These are phyloP conservation scores for Serinus canaria DNA, from an alignment of 2,113 vertebrate species.

Conservation along the genomic window DNA sequence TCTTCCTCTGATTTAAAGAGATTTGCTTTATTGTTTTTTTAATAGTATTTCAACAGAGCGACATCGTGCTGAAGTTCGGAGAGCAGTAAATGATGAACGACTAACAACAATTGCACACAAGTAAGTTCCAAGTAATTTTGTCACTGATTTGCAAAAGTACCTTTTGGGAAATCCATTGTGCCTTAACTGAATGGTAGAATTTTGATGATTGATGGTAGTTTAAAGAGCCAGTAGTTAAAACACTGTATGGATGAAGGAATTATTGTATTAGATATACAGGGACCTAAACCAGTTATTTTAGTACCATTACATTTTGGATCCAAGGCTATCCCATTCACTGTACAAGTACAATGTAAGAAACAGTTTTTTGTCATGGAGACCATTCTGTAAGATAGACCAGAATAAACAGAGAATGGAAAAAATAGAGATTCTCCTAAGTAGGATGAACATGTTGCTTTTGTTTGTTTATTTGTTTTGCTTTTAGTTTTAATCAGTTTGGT, in stretches of 20 bases:
- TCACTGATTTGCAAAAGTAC: not conserved
- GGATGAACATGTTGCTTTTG: not conserved
- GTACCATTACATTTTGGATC: not conserved
- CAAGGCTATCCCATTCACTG: not conserved
- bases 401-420: not conserved
- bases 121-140: constrained; percentile 77
- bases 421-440: not conserved
- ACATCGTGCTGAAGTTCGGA: constrained; percentile 95
- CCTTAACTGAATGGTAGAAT: not conserved
- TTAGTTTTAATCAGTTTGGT: not conserved
- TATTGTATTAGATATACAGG: not conserved
- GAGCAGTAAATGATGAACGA: constrained; percentile 97
- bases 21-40: not conserved
- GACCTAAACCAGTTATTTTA: not conserved
- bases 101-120: constrained; percentile 97
- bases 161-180: constrained; percentile 20
- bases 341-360: not conserved
- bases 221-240: not conserved
- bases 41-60: constrained; percentile 95
- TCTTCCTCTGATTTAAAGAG: not conserved
- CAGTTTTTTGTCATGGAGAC: not conserved
- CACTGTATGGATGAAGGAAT: not conserved
- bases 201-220: not conserved
- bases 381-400: not conserved
- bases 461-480: not conserved